Evolutionary conservation across 2,797 vertebrate species (phyloP), one percentile per base, ranked within the genome.

Genomic region (Varecia variegata): DNA sequence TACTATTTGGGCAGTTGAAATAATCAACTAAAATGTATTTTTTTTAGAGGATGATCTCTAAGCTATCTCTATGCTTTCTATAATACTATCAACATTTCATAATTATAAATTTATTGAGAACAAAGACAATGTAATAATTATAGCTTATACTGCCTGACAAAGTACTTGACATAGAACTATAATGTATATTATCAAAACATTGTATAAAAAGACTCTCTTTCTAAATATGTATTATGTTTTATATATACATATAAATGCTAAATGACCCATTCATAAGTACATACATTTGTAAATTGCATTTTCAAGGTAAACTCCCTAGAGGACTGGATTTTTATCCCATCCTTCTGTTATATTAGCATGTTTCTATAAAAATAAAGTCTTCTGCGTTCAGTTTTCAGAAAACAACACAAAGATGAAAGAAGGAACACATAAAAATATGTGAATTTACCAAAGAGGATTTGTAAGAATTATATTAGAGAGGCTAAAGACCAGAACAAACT

Each of bases 81-180:
- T 58, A 58, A 58, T 58, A 32, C 45, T 82, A 50, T 47, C 67
- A 85, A 76, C 14, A 77, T 86, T 97, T 94, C 11, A 35, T 67
- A 91, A 83, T 76, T 94, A 25, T 92, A 65, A 79, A 88, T 40
- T 62, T 91, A 56, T n/a, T 94, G 52, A 68, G 25, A 76, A 86
- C n/a, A 96, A 85, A 85, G 12, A 54, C 18, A 92, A 35, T 71
- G 14, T 35, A 81, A 86, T 77, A 86, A 90, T 65, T 77, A 43
- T 77, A 62, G 74, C 4, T 30, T 85, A 71, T 0, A 79, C 45
- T 92, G 23, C 11, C 60, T 86, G 17, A 70, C 2, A 90, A 83
- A 45, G 21, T 80, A 67, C 45, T 83, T 90, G 47, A 14, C 23
- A 84, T 58, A 43, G 14, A 90, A 3, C 60, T 52, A 67, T 67